Evolutionary conservation across 2,113 vertebrate species (phyloP).

Genomic region (Circaetus cinerascens): DNA sequence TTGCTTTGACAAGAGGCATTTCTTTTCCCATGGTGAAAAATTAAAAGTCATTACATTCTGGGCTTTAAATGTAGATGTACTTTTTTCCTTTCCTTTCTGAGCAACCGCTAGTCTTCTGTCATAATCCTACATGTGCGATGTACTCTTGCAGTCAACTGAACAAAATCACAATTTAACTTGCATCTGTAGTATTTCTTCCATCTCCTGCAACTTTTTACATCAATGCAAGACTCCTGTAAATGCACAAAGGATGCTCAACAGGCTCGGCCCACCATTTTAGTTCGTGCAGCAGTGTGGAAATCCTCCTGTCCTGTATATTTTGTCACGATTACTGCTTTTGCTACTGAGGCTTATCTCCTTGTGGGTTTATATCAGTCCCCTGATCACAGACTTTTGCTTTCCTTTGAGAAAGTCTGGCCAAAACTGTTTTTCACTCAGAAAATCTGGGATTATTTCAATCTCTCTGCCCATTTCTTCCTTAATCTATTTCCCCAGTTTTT

Average conservation of each 20-base stretch:
- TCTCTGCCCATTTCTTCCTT: background rate
- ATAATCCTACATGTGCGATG: fast-evolving
- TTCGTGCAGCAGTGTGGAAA: background rate
- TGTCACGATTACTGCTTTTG: background rate
- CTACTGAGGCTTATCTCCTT: background rate
- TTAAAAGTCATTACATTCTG: background rate
- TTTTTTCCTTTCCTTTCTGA: background rate
- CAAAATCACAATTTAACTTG: background rate
- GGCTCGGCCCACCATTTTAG: background rate
- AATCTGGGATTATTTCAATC: background rate
- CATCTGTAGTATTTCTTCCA: background rate
- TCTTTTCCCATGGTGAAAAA: background rate
- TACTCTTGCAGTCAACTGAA: background rate
- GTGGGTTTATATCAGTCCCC: background rate
- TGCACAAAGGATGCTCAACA: background rate
- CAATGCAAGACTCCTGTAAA: background rate
- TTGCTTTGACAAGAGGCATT: background rate
- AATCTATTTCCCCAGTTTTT: background rate
- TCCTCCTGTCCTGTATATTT: background rate
- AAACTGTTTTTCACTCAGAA: background rate
- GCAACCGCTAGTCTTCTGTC: background rate
- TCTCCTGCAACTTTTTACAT: background rate
- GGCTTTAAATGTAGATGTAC: background rate
- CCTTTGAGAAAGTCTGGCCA: background rate
- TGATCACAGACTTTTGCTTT: background rate